These are phyloP conservation scores for Hypercompe scribonia DNA, from an alignment of 2,888 invertebrate species.

Conservation along the genomic window DNA sequence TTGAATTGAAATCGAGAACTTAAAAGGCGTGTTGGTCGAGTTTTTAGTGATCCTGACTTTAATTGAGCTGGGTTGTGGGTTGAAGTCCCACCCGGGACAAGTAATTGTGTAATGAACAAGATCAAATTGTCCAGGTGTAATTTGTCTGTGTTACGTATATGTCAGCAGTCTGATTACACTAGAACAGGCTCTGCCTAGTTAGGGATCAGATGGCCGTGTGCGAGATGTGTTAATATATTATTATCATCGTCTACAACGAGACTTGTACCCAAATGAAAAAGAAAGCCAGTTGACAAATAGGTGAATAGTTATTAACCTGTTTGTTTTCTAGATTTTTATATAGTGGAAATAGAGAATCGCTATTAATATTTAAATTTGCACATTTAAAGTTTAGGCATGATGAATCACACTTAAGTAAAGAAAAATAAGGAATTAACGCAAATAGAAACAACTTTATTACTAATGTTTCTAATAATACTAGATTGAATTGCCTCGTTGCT, in stretches of 20 bases:
- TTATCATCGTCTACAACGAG: background rate
- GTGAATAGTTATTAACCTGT: background rate
- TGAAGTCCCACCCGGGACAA: background rate
- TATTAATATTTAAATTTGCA: background rate
- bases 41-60: background rate
- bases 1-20: background rate
- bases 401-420: background rate
- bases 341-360: slow-evolving; percentile 8
- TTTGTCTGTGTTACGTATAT: no score
- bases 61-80: background rate
- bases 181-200: no score
- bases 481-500: no score
- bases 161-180: no score
- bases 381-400: background rate
- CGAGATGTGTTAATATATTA: background rate
- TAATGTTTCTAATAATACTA: background rate
- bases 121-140: no score
- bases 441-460: background rate
- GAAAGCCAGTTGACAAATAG: background rate
- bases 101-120: background rate
- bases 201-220: no score
- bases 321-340: background rate
- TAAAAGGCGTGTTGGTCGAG: background rate
- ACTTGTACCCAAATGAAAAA: background rate
- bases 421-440: background rate